Percentiles rank a stretch among this genome's conserved stretches.
These are phyloP conservation scores for Villa cingulata DNA, from an alignment of 2,888 invertebrate genomes.

Conservation along the genomic window DNA sequence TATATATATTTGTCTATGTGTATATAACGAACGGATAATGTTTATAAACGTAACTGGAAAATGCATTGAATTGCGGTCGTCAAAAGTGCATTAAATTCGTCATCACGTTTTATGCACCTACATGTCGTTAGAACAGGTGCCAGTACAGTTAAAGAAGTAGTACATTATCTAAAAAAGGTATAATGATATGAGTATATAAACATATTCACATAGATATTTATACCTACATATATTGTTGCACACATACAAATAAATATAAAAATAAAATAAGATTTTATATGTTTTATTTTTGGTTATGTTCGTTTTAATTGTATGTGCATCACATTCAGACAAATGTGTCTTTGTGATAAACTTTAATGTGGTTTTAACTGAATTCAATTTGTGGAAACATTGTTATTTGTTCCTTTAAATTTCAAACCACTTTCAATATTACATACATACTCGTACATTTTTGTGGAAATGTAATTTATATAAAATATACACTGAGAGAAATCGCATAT, in stretches of 20 bases:
- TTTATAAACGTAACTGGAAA: conserved; percentile 14
- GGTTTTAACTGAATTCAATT: conserved; percentile 13
- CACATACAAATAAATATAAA: too few relatives aligned
- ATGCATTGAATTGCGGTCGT: conserved; percentile 15
- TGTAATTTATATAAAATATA: too few relatives aligned
- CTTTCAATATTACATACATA: too few relatives aligned
- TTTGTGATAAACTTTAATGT: conserved; percentile 10
- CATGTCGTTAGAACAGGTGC: conserved; percentile 5
- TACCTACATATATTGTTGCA: too few relatives aligned
- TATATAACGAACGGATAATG: too few relatives aligned
- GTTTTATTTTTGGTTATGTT: background rate
- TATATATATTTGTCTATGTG: background rate
- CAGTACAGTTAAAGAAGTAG: background rate
- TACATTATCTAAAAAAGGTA: too few relatives aligned
- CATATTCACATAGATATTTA: too few relatives aligned
- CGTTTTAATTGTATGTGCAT: background rate
- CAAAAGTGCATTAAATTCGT: conserved; percentile 16
- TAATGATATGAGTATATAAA: too few relatives aligned
- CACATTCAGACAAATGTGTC: conserved; percentile 12
- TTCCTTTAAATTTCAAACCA: background rate
- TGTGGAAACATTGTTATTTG: conserved; percentile 2
- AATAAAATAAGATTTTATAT: too few relatives aligned
- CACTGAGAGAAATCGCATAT: too few relatives aligned
- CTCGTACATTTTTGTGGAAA: too few relatives aligned
- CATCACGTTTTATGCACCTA: conserved; percentile 14